phyloP scores from a whole-genome alignment of 2,888 invertebrate species.

The Drepanosiphum platanoidis region DNA sequence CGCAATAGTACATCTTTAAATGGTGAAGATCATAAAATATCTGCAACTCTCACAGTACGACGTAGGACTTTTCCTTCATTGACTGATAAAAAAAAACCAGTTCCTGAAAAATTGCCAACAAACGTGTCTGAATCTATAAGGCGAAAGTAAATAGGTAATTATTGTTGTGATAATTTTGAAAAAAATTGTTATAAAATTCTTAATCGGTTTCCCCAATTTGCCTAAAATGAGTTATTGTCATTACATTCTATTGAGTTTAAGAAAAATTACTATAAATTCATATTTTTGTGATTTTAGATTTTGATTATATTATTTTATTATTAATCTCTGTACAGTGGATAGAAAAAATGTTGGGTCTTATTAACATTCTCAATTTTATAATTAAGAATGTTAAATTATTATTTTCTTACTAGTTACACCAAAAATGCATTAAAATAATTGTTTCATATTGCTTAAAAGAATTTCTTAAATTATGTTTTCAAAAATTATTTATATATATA shows the following conservation, averaged over 20 bases:
- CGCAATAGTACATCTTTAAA: conserved; percentile 59
- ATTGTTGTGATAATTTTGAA: conserved; percentile 59
- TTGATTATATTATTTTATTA: conserved; percentile 36
- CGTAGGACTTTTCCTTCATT: conserved; percentile 58
- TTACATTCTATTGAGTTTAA: not conserved
- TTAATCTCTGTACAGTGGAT: conserved; percentile 51
- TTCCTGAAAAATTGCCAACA: conserved; percentile 59
- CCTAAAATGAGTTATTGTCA: conserved; percentile 20
- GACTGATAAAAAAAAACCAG: conserved; percentile 61
- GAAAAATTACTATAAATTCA: not conserved
- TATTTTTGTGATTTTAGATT: conserved; percentile 22
- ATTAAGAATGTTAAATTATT: conserved; percentile 19
- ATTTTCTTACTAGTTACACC: conserved; percentile 28
- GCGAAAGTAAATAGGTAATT: conserved; percentile 58
- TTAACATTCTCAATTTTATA: conserved; percentile 8
- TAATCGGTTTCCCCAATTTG: conserved; percentile 8
- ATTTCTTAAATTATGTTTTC: not conserved
- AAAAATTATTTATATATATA: conserved; percentile 1
- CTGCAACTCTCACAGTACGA: conserved; percentile 56
- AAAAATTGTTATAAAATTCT: conserved; percentile 35
- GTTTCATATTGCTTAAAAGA: not conserved
- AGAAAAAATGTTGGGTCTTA: conserved; percentile 22
- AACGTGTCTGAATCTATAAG: conserved; percentile 56
- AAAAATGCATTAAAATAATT: not conserved
- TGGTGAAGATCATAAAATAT: conserved; percentile 60